Base-by-base conservation (phyloP, 2,113 vertebrate species). In the Pangasianodon hypophthalmus region DNA sequence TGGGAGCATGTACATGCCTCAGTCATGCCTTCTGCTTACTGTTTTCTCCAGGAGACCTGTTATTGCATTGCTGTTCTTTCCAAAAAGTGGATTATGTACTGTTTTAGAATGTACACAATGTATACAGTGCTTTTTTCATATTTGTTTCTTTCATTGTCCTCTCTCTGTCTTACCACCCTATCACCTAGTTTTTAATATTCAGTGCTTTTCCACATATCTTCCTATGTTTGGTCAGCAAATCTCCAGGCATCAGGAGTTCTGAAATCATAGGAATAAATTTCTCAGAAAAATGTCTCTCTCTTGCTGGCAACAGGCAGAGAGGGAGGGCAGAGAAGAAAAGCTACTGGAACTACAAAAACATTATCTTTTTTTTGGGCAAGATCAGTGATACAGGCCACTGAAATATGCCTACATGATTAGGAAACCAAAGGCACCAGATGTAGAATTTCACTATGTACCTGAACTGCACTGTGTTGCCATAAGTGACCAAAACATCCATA, bases 31-130 rank as follows among this genome's bases (percentile, higher is more conserved):
- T 50, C 86, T 54, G 60, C 86, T 64, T 79, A 89, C 87, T 87
- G 85, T 87, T 67, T 84, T 87, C 88, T 79, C 92, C 92, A 93
- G 91, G 93, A 92, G 75, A 86, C 87, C 90, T 86, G 86, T 93
- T 94, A 95, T 95, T 90, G 90, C 84, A 89, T 89, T n/a, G 41
- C 46, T 86, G 88, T 91, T 81, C 69, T 86, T 67, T 67, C 75
- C 44, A 26, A 26, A 80, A 95, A 95, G 87, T 95, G 94, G 94
- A 94, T 92, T 94, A 94, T 81, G 92, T 73, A 93, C 95, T 95
- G 93, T 94, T 91, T 92, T 91, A 79, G 56, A 64, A 54, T n/a
- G 24, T 8, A 52, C 13, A 8, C 87, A 60, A 32, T 86, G 73
- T 67, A 24, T 46, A 11, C 52, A 52, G 84, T 69, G 46, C 60